phyloP scores from a whole-genome alignment of 2,888 invertebrate genomes.

The Synergus gifuensis region DNA sequence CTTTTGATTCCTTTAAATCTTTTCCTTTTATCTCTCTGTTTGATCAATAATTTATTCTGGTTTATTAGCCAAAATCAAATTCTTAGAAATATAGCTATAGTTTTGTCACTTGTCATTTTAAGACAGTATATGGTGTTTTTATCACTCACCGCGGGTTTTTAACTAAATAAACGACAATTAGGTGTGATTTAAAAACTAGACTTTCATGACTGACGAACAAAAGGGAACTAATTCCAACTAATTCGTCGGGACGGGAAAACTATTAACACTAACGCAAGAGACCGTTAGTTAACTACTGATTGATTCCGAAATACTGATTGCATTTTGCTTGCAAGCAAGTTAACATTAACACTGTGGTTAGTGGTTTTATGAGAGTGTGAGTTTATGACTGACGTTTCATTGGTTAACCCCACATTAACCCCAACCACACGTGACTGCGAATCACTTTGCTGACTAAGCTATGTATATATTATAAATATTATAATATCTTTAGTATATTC shows the following conservation, averaged over 20 bases:
- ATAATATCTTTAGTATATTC: too few species aligned
- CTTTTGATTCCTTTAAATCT: neutral
- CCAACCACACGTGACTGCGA: constrained; percentile 16
- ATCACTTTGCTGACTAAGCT: neutral
- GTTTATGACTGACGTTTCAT: neutral
- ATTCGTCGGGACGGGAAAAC: neutral
- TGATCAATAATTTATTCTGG: neutral
- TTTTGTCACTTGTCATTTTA: neutral
- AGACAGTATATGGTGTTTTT: neutral
- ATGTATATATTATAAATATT: too few species aligned
- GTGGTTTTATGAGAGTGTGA: too few species aligned
- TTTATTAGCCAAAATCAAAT: neutral
- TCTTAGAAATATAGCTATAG: neutral
- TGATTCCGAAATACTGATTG: too few species aligned
- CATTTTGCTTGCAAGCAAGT: too few species aligned
- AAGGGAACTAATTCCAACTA: constrained; percentile 14
- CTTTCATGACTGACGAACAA: neutral
- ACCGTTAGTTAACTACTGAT: constrained; percentile 14
- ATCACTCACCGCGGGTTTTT: constrained; percentile 6
- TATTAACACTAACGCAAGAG: neutral
- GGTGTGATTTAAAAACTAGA: neutral
- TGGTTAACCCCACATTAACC: constrained; percentile 22
- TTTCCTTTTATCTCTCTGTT: neutral
- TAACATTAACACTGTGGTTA: neutral
- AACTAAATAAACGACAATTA: neutral